A percentile compares a stretch with the other conserved stretches of the same genome.
phyloP scores from a whole-genome alignment of 2,113 vertebrate species.

The Seriola aureovittata region DNA sequence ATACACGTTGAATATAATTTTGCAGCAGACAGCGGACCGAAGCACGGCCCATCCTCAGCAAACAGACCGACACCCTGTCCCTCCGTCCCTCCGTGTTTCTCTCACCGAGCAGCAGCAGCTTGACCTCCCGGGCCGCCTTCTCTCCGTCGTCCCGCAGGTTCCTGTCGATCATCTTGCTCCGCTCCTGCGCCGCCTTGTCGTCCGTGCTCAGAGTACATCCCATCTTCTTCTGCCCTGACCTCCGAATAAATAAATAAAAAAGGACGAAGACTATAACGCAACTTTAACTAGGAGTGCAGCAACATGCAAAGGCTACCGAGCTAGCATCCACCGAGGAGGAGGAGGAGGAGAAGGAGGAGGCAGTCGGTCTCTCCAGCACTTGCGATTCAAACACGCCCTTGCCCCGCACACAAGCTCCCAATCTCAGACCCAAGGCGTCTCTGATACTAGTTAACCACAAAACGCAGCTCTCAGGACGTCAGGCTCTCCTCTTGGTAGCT shows the following conservation, averaged over 20 bases:
- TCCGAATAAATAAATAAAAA: slow-evolving; percentile 41
- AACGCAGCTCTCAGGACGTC: not conserved
- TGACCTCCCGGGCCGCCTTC: slow-evolving; percentile 96
- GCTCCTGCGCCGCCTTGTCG: slow-evolving; percentile 97
- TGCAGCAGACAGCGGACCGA: not conserved
- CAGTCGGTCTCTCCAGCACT: slow-evolving; percentile 44
- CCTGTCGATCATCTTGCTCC: slow-evolving; percentile 98
- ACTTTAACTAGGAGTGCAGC: slow-evolving; percentile 63
- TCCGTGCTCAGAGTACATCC: slow-evolving; percentile 96
- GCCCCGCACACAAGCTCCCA: slow-evolving; percentile 23
- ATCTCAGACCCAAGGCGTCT: not conserved
- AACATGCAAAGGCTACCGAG: slow-evolving; percentile 77
- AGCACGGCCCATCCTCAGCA: not conserved
- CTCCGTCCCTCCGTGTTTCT: slow-evolving; percentile 73
- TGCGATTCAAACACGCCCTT: slow-evolving; percentile 78
- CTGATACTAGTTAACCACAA: not conserved
- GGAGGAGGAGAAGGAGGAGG: slow-evolving; percentile 40
- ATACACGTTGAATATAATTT: not conserved
- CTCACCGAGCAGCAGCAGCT: slow-evolving; percentile 96
- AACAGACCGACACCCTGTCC: slow-evolving; percentile 35
- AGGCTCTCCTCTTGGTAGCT: not conserved
- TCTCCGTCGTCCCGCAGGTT: slow-evolving; percentile 97
- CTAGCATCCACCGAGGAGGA: slow-evolving; percentile 74
- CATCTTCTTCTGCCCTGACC: slow-evolving; percentile 82
- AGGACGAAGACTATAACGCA: slow-evolving; percentile 52